phyloP scores from a whole-genome alignment of 2,113 vertebrate species.

The Antechinus stuartii region DNA sequence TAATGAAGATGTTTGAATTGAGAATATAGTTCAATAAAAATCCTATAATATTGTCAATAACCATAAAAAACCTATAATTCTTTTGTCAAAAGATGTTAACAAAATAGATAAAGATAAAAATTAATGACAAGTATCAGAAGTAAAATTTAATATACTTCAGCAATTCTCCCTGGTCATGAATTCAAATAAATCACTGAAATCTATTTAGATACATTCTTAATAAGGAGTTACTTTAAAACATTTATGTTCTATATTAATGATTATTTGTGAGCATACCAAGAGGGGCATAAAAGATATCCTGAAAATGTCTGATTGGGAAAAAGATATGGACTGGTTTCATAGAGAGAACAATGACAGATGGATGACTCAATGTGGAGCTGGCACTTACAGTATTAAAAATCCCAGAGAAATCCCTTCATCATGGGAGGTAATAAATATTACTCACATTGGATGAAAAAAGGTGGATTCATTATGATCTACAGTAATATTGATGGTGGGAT shows the following conservation, averaged over 20 bases:
- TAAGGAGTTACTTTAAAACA: neutral
- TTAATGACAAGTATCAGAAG: neutral
- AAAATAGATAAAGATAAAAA: constrained; percentile 20
- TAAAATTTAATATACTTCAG: neutral
- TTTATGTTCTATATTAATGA: neutral
- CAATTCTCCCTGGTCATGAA: neutral
- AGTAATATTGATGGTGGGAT: neutral
- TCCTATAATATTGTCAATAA: neutral
- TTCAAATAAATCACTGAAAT: neutral
- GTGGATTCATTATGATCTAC: neutral
- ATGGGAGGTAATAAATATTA: neutral
- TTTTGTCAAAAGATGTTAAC: constrained; percentile 8
- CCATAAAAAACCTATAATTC: neutral
- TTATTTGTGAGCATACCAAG: neutral
- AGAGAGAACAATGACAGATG: neutral
- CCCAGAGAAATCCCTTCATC: neutral
- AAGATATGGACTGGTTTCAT: neutral
- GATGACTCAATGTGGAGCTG: neutral
- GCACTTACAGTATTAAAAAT: neutral
- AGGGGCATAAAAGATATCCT: neutral
- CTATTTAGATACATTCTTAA: neutral
- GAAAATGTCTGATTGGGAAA: neutral
- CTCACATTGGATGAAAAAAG: neutral
- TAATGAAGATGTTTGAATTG: neutral
- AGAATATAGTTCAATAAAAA: neutral